Percentiles rank a stretch among this genome's conserved stretches.
Evolutionary conservation across 2,113 vertebrate species (phyloP).

Genomic region (Alethe castanea): DNA sequence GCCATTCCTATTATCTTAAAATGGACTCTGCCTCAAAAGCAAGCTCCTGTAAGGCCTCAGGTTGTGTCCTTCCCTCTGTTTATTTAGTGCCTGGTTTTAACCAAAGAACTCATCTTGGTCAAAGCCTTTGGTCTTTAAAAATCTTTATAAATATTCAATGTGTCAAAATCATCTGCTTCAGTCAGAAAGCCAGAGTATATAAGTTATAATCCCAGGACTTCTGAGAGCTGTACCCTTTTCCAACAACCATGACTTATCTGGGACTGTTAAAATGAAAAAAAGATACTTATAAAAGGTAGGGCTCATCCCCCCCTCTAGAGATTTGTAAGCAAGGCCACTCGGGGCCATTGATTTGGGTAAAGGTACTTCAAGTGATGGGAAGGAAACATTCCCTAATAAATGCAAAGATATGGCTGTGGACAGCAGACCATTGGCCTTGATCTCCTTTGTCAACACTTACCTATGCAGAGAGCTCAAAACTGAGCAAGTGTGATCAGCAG

Average conservation of each 20-base stretch:
- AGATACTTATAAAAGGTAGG: neutral
- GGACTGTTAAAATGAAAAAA: neutral
- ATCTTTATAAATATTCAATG: neutral
- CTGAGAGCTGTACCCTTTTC: neutral
- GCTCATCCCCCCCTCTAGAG: neutral
- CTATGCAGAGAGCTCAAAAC: rapidly evolving
- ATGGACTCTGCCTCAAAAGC: slow-evolving; percentile 39
- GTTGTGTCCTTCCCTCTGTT: slow-evolving; percentile 29
- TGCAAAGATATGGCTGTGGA: neutral
- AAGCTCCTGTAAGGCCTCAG: neutral
- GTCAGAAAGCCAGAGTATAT: neutral
- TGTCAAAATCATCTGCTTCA: neutral
- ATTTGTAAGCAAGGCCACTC: neutral
- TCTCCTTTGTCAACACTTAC: neutral
- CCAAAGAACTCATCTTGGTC: neutral
- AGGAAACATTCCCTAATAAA: neutral
- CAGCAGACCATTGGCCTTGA: neutral
- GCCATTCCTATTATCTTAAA: slow-evolving; percentile 21
- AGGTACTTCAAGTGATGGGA: neutral
- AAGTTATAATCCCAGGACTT: neutral
- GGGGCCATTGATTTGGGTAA: neutral
- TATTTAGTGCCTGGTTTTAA: slow-evolving; percentile 17
- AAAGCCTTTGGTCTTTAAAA: neutral
- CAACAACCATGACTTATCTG: neutral
- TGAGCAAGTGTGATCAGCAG: neutral